A percentile compares a stretch with the other conserved stretches of the same genome.
Conservation (phyloP, 2,113 vertebrate species). For the Nettapus auritus region DNA sequence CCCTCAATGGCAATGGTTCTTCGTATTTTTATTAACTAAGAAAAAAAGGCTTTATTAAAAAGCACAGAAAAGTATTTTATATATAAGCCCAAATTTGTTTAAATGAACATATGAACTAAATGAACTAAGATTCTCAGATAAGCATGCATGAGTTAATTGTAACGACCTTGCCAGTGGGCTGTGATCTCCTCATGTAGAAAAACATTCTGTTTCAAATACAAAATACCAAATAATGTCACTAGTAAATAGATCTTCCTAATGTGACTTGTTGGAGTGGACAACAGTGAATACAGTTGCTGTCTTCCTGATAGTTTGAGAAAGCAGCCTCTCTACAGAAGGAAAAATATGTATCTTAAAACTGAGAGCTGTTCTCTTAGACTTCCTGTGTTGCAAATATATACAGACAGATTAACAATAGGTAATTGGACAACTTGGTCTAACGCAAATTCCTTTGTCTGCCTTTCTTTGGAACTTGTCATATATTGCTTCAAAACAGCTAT, state of each 20-base stretch:
- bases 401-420: neutral
- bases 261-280: neutral
- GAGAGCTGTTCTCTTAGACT: neutral
- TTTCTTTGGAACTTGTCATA: neutral
- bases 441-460: neutral
- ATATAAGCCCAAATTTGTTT: neutral
- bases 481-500: neutral
- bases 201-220: neutral
- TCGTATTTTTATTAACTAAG: neutral
- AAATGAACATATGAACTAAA: neutral
- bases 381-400: neutral
- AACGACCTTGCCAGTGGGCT: constrained; percentile 53
- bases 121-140: constrained; percentile 3
- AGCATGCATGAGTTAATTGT: neutral
- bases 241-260: constrained; percentile 28
- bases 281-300: neutral
- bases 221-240: constrained; percentile 1
- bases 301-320: neutral
- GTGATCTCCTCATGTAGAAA: constrained; percentile 33
- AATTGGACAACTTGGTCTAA: neutral
- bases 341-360: neutral
- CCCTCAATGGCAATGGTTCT: neutral
- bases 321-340: neutral
- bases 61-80: neutral
- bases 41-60: neutral